Evolutionary conservation across 1,140 invertebrate species (phyloP), one percentile per base, ranked within the genome.

Genomic region (Saxidomus purpurata): DNA sequence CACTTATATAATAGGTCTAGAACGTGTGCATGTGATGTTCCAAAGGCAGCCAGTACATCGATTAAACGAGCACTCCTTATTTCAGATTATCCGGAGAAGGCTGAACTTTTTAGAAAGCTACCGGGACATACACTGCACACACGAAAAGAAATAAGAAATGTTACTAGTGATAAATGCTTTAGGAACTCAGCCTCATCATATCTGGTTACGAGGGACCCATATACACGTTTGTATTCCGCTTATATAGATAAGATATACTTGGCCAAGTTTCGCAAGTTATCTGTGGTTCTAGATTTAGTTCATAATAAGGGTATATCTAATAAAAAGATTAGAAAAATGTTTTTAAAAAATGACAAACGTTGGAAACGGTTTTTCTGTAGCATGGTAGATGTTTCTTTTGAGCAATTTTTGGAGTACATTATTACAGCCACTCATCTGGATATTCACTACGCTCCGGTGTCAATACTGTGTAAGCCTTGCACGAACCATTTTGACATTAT

Each of bases 231-330:
- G 55, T 87, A 28, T 43, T 87, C 85, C 25, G 85, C 85, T 61
- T 87, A 79, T 63, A 63, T 87, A 13, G 85, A 87, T 25, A 87
- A 87, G 31, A 79, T 87, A 43, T 87, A 77, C 38, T 38, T 87
- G 0, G 52, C 59, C 34, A 87, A 87, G 40, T 87, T 87, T 47
- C 28, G 79, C 40, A 47, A 9, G 4, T 1, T 79, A 8, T 40
- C 52, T 0, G 25, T 79, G 0, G 15, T 49, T 19, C 19, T 63
- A 4, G 31, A 87, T 43, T 34, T 28, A 15, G 1, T 22, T 34
- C 36, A 19, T n/a, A 74, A 40, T 19, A 67, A 63, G 63, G 36
- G 25, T 0, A 22, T 77, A 17, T n/a, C 67, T 3, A 52, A 36
- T 38, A 22, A 25, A 13, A 63, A 38, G 9, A 4, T 49, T 34